These are phyloP conservation scores for Dendrocincla tyrannina DNA, from an alignment of 2,797 vertebrate genomes.

Conservation along the genomic window DNA sequence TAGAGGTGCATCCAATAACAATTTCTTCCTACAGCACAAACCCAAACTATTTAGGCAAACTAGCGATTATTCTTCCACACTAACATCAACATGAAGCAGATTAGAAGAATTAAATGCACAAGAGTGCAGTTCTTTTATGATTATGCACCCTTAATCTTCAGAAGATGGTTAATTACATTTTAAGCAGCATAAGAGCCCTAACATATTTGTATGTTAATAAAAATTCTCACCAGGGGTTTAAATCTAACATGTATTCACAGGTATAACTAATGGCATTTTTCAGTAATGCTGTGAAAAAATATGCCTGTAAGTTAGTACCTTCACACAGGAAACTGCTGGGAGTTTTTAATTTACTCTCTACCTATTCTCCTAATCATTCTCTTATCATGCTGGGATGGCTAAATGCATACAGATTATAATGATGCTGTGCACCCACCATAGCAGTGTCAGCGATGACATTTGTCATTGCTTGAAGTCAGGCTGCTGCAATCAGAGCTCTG, in stretches of 20 bases:
- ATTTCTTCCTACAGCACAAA: background rate
- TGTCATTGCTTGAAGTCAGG: background rate
- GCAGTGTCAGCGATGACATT: constrained; percentile 38
- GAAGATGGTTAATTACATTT: constrained; percentile 71
- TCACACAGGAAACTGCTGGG: constrained; percentile 54
- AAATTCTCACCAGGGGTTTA: constrained; percentile 69
- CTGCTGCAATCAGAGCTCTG: background rate
- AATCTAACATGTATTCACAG: constrained; percentile 61
- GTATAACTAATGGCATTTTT: constrained; percentile 64
- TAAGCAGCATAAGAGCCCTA: constrained; percentile 60
- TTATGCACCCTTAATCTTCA: constrained; percentile 65
- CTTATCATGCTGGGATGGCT: constrained; percentile 51
- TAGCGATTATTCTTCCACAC: constrained; percentile 16
- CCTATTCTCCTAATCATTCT: constrained; percentile 59
- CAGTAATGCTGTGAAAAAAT: constrained; percentile 39
- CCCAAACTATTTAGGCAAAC: constrained; percentile 44
- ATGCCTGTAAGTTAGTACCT: constrained; percentile 47
- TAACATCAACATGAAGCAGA: constrained; percentile 54
- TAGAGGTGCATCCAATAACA: background rate
- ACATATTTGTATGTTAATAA: constrained; percentile 72
- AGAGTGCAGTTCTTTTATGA: constrained; percentile 57
- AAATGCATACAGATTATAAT: constrained; percentile 55
- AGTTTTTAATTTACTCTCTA: constrained; percentile 70
- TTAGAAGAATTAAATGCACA: constrained; percentile 62
- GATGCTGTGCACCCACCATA: constrained; percentile 22